Conservation (phyloP, 2,888 invertebrate species). For the Philhelius pedissequus region DNA sequence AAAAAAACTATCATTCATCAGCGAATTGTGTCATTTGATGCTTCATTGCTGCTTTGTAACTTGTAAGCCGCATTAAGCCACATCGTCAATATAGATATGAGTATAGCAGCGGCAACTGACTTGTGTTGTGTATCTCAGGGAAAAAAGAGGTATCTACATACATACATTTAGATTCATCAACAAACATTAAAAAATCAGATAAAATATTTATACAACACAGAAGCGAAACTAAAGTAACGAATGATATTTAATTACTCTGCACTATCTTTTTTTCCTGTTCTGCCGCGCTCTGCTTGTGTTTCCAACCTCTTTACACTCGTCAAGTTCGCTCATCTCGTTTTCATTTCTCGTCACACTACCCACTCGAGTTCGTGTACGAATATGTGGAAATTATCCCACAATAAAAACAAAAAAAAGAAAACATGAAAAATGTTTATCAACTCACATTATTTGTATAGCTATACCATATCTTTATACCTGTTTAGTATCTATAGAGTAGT, state of each 20-base stretch:
- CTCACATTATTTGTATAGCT: neutral
- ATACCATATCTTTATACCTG: constrained; percentile 35
- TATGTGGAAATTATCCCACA: constrained; percentile 16
- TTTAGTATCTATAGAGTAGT: constrained; percentile 10
- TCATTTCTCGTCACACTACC: constrained; percentile 5
- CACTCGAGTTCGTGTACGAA: constrained; percentile 18
- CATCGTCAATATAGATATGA: neutral
- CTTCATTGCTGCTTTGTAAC: constrained; percentile 49
- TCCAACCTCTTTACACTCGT: neutral
- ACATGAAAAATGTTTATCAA: constrained; percentile 29
- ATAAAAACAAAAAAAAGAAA: constrained; percentile 10
- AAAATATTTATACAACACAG: constrained; percentile 65
- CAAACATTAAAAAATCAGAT: constrained; percentile 54
- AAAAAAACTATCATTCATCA: constrained; percentile 15
- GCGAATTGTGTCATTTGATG: constrained; percentile 57
- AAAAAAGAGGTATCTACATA: constrained; percentile 8
- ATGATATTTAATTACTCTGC: constrained; percentile 65
- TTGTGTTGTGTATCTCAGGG: neutral
- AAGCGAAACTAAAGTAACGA: constrained; percentile 56
- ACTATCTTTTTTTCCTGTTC: neutral
- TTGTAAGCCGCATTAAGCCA: constrained; percentile 39
- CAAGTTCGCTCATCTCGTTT: neutral
- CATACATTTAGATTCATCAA: constrained; percentile 15
- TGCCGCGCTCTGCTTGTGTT: neutral
- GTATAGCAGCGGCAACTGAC: neutral